A percentile compares a stretch with the other conserved stretches of the same genome.
Evolutionary conservation across 2,888 invertebrate species (phyloP).

Genomic region (Lumbricus terrestris): DNA sequence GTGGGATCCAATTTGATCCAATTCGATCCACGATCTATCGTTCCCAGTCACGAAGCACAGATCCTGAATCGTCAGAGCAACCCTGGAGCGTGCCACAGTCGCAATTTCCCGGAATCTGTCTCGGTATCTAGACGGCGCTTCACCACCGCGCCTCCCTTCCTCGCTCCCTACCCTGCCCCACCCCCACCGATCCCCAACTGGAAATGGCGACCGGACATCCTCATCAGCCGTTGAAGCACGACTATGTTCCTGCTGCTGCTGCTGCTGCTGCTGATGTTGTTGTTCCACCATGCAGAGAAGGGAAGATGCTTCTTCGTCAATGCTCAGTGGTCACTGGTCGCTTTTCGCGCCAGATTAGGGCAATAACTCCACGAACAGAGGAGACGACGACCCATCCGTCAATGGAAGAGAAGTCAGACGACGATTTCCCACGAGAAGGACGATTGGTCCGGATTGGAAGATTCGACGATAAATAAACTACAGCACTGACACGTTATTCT

Average conservation of each 20-base stretch:
- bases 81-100: background rate
- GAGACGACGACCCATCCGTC: too few relatives aligned
- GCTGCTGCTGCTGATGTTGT: background rate
- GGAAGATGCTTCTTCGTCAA: background rate
- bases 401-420: background rate
- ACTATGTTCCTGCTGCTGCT: background rate
- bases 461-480: background rate
- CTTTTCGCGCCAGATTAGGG: background rate
- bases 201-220: background rate
- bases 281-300: background rate
- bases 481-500: background rate
- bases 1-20: background rate
- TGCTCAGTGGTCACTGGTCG: background rate
- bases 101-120: background rate
- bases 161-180: too few relatives aligned
- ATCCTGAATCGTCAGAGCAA: background rate
- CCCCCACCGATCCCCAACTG: background rate
- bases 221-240: background rate
- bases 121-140: background rate
- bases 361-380: background rate
- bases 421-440: background rate
- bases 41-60: background rate
- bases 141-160: background rate
- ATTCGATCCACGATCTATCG: background rate
- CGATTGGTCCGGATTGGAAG: too few relatives aligned